Conservation (phyloP, 2,888 invertebrate genomes). For the Heliconius aoede region DNA sequence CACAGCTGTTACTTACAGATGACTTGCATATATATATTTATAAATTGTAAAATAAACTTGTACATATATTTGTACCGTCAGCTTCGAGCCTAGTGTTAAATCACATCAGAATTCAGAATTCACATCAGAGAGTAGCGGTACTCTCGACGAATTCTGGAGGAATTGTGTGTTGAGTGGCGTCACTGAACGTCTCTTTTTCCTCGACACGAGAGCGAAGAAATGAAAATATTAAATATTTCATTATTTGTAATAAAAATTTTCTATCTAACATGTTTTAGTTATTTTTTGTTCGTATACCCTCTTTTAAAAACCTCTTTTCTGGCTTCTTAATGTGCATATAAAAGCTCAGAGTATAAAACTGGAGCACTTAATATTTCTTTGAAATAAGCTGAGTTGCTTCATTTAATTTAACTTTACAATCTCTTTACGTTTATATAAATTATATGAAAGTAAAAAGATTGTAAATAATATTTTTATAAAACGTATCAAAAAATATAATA, state of each 20-base stretch:
- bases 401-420: not conserved
- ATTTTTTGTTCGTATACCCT: not conserved
- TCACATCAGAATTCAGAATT: too few species aligned
- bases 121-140: too few species aligned
- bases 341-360: not conserved
- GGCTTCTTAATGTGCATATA: not conserved
- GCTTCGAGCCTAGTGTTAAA: too few species aligned
- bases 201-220: too few species aligned
- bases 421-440: not conserved
- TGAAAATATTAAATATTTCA: not conserved
- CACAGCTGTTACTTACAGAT: not conserved
- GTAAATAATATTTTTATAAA: not conserved
- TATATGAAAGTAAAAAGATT: too few species aligned
- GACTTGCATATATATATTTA: too few species aligned
- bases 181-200: too few species aligned
- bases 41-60: too few species aligned
- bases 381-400: too few species aligned
- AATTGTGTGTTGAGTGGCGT: too few species aligned
- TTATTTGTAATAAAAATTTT: not conserved
- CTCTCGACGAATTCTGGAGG: too few species aligned
- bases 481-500: constrained; percentile 1
- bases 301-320: not conserved
- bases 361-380: not conserved
- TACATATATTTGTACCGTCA: too few species aligned
- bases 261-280: not conserved